Conservation (phyloP, 2,113 vertebrate genomes). For the Tetraodon nigroviridis region DNA sequence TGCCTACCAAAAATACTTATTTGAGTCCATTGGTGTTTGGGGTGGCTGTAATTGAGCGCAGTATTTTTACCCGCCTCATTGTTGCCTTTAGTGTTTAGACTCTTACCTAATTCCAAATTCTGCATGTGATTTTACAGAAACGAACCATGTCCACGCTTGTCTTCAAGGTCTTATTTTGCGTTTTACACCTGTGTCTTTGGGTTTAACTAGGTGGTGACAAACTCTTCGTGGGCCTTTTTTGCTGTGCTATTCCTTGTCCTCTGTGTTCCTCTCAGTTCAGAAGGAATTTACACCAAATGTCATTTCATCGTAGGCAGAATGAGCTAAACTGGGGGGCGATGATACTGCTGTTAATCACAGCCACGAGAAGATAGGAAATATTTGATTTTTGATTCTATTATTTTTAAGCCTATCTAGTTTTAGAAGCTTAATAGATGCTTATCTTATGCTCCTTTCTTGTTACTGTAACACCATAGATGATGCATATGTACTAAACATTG, state of each 20-base stretch:
- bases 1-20: slow-evolving; percentile 35
- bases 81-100: not conserved
- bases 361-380: slow-evolving; percentile 23
- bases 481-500: slow-evolving; percentile 55
- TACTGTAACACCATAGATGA: slow-evolving; percentile 58
- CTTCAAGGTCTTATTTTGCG: not conserved
- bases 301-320: not conserved
- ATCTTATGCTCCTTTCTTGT: slow-evolving; percentile 40
- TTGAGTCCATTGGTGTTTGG: slow-evolving; percentile 24
- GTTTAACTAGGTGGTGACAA: not conserved
- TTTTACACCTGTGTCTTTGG: not conserved
- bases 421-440: slow-evolving; percentile 56
- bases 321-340: not conserved
- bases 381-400: slow-evolving; percentile 14
- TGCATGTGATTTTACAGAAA: slow-evolving; percentile 5
- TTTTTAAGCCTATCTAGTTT: slow-evolving; percentile 45
- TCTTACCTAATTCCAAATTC: slow-evolving; percentile 3
- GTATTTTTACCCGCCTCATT: slow-evolving; percentile 14
- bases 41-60: slow-evolving; percentile 49
- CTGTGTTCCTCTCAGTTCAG: slow-evolving; percentile 8
- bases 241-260: not conserved
- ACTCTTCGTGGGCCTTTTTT: slow-evolving; percentile 4
- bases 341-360: slow-evolving; percentile 42
- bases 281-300: not conserved
- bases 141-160: not conserved